These are phyloP conservation scores for Dipodomys spectabilis DNA, from an alignment of 2,113 vertebrate species.

Conservation along the genomic window DNA sequence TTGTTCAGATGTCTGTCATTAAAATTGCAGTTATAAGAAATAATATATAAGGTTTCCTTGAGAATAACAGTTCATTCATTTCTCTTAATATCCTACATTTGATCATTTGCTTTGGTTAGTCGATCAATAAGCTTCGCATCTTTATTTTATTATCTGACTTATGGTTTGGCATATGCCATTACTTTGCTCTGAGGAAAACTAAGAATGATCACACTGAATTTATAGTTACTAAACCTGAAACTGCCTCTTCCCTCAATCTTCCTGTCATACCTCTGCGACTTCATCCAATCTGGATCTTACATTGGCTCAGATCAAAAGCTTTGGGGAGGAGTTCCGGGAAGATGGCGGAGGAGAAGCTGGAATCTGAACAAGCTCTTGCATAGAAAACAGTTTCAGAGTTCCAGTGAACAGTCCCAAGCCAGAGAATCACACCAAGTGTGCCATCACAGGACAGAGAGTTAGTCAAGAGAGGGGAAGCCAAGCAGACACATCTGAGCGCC, in stretches of 20 bases:
- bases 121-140: neutral
- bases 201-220: neutral
- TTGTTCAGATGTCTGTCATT: conserved; percentile 53
- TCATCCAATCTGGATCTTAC: neutral
- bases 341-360: no score
- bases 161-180: neutral
- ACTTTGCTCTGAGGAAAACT: neutral
- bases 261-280: neutral
- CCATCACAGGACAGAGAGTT: no score
- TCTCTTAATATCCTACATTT: conserved; percentile 2
- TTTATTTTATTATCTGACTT: neutral
- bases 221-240: neutral
- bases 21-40: conserved; percentile 38
- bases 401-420: no score
- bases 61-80: conserved; percentile 10
- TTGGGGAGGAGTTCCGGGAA: no score
- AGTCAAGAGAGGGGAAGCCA: no score
- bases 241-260: neutral
- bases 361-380: no score
- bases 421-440: no score
- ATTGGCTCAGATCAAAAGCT: neutral
- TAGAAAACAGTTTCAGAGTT: no score
- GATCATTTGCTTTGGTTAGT: conserved; percentile 21
- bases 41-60: conserved; percentile 5
- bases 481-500: no score